These are phyloP conservation scores for Zaprionus gabonicus DNA, from an alignment of 1,140 invertebrate genomes.

Conservation along the genomic window DNA sequence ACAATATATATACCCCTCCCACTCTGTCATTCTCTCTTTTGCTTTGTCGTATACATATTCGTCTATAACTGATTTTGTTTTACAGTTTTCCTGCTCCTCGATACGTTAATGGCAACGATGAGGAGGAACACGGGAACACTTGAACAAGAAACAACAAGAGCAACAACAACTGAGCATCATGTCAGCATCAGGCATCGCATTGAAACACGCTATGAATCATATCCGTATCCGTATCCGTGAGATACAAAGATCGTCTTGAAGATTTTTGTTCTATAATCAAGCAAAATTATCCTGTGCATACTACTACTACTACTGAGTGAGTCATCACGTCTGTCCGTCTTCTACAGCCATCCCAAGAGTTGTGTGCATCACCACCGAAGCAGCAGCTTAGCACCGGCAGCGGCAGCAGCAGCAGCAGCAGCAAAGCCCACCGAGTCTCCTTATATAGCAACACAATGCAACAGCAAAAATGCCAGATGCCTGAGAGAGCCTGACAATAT, in stretches of 20 bases:
- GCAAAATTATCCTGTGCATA: conserved; percentile 31
- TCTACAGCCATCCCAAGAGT: conserved; percentile 35
- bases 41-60: conserved; percentile 53
- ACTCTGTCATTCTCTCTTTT: conserved; percentile 9
- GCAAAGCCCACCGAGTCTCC: conserved; percentile 79
- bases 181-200: conserved; percentile 20
- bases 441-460: conserved; percentile 27
- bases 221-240: conserved; percentile 9
- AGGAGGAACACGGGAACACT: conserved; percentile 74
- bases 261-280: conserved; percentile 31
- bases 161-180: conserved; percentile 11
- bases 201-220: conserved; percentile 25
- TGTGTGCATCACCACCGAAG: conserved; percentile 57
- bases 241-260: conserved; percentile 15
- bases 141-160: conserved; percentile 43
- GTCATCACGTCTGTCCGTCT: conserved; percentile 81
- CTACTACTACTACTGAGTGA: conserved; percentile 65
- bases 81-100: conserved; percentile 82
- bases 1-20: neutral
- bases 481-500: conserved; percentile 36
- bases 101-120: conserved; percentile 79
- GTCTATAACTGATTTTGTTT: conserved; percentile 82
- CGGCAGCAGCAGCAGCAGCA: conserved; percentile 66
- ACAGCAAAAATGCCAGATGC: conserved; percentile 44
- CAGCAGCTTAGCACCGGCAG: conserved; percentile 72